A percentile compares a stretch with the other conserved stretches of the same genome.
phyloP scores from a whole-genome alignment of 2,797 vertebrate species.

The Fundulus diaphanus region DNA sequence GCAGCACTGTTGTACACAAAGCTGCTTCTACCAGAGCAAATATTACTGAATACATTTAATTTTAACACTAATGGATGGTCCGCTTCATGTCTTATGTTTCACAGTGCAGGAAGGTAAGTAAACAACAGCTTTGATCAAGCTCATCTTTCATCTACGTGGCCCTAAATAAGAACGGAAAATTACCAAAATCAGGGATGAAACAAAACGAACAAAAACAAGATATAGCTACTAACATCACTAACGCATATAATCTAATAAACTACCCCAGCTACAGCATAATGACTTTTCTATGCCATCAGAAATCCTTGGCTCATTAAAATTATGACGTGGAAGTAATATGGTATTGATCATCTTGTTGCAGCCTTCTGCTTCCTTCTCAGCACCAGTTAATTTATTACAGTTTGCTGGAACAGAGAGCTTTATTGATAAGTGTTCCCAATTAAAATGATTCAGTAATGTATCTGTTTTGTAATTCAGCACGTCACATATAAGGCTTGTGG shows the following conservation, averaged over 20 bases:
- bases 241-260: not conserved
- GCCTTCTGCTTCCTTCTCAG: constrained; percentile 15
- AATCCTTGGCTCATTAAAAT: constrained; percentile 24
- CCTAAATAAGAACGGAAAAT: not conserved
- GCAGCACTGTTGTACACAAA: not conserved
- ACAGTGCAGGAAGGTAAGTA: not conserved
- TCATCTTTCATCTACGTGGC: not conserved
- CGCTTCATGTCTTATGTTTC: not conserved
- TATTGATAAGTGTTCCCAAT: constrained; percentile 23
- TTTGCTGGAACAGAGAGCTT: constrained; percentile 9
- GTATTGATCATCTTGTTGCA: constrained; percentile 30
- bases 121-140: not conserved
- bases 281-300: not conserved
- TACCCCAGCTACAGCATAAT: not conserved
- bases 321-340: constrained; percentile 21
- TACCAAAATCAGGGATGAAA: not conserved
- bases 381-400: constrained; percentile 19
- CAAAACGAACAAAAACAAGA: not conserved
- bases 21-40: not conserved
- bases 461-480: constrained; percentile 15
- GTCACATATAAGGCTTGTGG: constrained; percentile 6
- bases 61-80: not conserved
- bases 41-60: not conserved
- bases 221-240: not conserved
- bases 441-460: constrained; percentile 21